Base-by-base conservation (phyloP, 2,888 invertebrate species). In the Antheraea yamamai region DNA sequence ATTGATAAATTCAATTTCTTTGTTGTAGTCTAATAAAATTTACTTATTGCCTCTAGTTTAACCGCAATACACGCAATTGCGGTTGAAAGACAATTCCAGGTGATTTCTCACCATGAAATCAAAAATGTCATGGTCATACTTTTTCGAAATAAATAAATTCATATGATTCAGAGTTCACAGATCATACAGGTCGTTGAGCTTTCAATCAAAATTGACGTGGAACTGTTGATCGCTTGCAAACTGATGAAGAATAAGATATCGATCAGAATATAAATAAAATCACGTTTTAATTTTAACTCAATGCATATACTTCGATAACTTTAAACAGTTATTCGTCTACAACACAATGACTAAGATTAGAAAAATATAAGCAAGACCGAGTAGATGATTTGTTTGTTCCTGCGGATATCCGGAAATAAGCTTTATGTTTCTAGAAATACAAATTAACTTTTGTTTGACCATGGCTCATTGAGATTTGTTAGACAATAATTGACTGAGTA, bases 161-260 rank as follows among this genome's bases (percentile, higher is more conserved):
- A 66, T 30, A 30, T 66, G 39, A 70, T 70, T n/a, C 35, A 39
- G 58, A 75, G 77, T 77, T 77, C 77, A 72, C 47, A 75, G 77
- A 72, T 77, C 77, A 26, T 58, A 35, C 16, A 75, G 77, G 78
- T 78, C 78, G 78, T 39, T 26, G 68, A 61, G 77, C 77, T 74
- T 78, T 80, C 80, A 78, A 78, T 79, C 80, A 78, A 75, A 75
- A 72, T 66, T 70, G 78, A 78, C 75, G 55, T 61, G 16, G 23
- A 72, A 74, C 58, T 64, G 75, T 76, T 75, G 72, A 73, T 75
- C 75, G 73, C 73, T 76, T 73, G 75, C 58, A 78, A 77, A 74
- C 71, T 68, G 66, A 77, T 51, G n/a, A 20, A 20, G 39, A 70
- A 39, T 70, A 70, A 70, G 70, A 70, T 70, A 70, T 39, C n/a